These are phyloP conservation scores for Ephydatia muelleri DNA, from an alignment of 37 sponge, comb jelly and placozoan genomes.

Conservation along the genomic window DNA sequence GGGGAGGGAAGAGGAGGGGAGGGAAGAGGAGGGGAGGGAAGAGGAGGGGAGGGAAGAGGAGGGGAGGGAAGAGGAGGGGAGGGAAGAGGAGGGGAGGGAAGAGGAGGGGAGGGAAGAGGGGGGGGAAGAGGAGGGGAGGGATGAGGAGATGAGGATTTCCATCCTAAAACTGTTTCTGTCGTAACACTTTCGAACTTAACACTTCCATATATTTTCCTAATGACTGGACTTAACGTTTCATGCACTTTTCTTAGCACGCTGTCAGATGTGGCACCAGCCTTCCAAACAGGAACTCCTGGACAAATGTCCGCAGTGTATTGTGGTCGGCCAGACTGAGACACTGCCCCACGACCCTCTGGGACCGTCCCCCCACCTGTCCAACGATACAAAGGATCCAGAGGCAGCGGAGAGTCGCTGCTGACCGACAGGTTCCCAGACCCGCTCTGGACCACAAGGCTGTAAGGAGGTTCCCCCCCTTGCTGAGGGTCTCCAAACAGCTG, in stretches of 20 bases:
- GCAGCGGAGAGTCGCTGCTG: not conserved
- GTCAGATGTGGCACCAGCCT: not conserved
- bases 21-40: not conserved
- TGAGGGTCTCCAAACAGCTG: too few relatives aligned
- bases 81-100: not conserved
- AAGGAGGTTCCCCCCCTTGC: not conserved
- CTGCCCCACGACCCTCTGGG: slow-evolving; percentile 33
- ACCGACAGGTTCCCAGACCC: not conserved
- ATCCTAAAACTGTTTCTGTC: too few relatives aligned
- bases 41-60: not conserved
- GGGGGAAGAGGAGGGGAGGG: not conserved
- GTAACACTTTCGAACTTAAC: too few relatives aligned
- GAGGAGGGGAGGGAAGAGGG: not conserved
- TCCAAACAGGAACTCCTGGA: too few relatives aligned
- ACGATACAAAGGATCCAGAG: too few relatives aligned
- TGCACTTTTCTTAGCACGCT: not conserved
- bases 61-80: not conserved
- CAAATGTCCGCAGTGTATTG: slow-evolving; percentile 51
- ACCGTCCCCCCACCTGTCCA: not conserved
- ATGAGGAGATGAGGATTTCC: not conserved
- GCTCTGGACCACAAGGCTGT: not conserved
- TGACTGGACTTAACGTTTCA: not conserved
- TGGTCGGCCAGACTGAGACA: slow-evolving; percentile 66
- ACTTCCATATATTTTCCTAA: too few relatives aligned
- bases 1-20: not conserved